A percentile compares a stretch with the other conserved stretches of the same genome.
Evolutionary conservation across 2,888 invertebrate genomes (phyloP).

Genomic region (Invenusta paracnida): DNA sequence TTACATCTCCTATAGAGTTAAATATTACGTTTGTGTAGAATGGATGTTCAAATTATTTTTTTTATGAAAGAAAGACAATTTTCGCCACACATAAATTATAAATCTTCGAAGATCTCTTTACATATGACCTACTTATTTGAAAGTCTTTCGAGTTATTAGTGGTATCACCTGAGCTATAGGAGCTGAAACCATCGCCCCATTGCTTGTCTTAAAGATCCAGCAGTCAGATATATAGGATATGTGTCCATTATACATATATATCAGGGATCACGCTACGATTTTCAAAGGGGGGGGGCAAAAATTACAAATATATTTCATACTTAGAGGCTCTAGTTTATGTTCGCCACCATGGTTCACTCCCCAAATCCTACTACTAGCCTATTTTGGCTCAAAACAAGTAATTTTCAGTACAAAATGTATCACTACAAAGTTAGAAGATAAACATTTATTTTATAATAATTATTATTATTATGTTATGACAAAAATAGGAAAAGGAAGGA

Average conservation of each 20-base stretch:
- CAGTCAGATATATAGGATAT: too few relatives aligned
- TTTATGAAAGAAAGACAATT: too few relatives aligned
- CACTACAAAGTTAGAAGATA: constrained; percentile 25
- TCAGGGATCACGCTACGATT: constrained; percentile 25
- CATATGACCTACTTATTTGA: not conserved
- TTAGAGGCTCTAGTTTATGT: constrained; percentile 29
- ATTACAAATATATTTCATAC: constrained; percentile 16
- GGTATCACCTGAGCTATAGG: too few relatives aligned
- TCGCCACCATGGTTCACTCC: constrained; percentile 23
- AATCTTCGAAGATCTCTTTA: too few relatives aligned
- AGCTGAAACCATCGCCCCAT: too few relatives aligned
- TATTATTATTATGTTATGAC: constrained; percentile 14
- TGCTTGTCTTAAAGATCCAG: too few relatives aligned
- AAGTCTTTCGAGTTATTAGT: too few relatives aligned
- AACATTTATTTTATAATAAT: constrained; percentile 23
- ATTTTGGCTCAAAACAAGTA: not conserved
- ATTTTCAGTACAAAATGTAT: constrained; percentile 25
- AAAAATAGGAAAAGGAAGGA: constrained; percentile 21
- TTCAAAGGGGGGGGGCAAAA: constrained; percentile 13
- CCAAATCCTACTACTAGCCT: not conserved
- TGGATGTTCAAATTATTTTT: too few relatives aligned
- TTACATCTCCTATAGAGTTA: too few relatives aligned
- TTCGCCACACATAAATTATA: too few relatives aligned
- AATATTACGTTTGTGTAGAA: too few relatives aligned
- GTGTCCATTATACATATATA: too few relatives aligned